Evolutionary conservation across 1,140 invertebrate species (phyloP), one percentile per base, ranked within the genome.

Genomic region (Hyposmocoma kahamanoa): DNA sequence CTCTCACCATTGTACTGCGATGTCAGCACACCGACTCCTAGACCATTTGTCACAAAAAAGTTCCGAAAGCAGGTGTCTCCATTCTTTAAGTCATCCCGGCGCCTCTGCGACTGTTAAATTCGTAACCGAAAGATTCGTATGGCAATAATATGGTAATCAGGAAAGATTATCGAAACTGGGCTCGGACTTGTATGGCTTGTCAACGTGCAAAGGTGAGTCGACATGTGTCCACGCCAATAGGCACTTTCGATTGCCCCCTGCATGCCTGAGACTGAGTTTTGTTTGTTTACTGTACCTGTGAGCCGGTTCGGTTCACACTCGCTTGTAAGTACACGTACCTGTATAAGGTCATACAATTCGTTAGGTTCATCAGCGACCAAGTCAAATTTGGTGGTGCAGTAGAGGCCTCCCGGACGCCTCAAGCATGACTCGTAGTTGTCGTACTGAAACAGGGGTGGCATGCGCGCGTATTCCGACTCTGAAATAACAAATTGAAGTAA

Each of bases 391-490:
- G 77, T 67, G n/a, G 76, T 42, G 53, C 87, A 88, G 52, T 87
- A 88, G 3, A 71, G 32, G 11, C 53, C 58, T 5, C 53, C 17
- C 8, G 51, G 24, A 24, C 43, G 2, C 17, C 58, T 15, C 22
- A 87, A 39, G 42, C 87, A 88, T 0, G 57, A 52, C 49, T 84
- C 75, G 41, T 84, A 88, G 41, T 85, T 67, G 19, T 88, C 86
- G 18, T 87, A 51, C 3, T 69, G 51, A 32, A 75, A 78, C 0
- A 88, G 13, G 0, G 71, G 50, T 0, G 87, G 87, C 81, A 88
- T 79, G 47, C 66, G 50, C 18, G 67, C 69, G 60, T 86, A 87
- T 41, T 84, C 50, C 48, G 46, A 42, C 15, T 20, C 38, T 41
- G 38, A 6, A 28, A 28, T n/a, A n/a, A n/a, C n/a, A n/a, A n/a